Evolutionary conservation across 2,113 vertebrate genomes (phyloP), one percentile per base, ranked within the genome.

Genomic region (Rana temporaria): DNA sequence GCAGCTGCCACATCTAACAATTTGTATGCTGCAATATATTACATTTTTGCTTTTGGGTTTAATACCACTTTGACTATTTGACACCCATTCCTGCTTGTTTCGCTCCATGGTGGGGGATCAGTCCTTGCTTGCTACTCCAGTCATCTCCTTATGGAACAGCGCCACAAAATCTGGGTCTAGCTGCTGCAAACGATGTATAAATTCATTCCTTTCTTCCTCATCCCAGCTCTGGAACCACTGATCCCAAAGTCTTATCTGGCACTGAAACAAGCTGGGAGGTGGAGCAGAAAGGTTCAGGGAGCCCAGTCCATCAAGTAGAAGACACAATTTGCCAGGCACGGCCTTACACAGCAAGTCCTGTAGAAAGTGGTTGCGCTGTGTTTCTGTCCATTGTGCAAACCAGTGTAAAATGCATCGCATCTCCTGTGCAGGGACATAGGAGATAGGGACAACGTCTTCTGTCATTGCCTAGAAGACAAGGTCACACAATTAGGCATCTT

Each of bases 181-280:
- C 70, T 94, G 90, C 38, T 97, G 95, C 82, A 98, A 86, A 48
- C 90, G 90, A 84, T 90, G 91, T 60, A 98, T 85, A 86, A 97
- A 96, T 60, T 92, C 88, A 86, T 96, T 97, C 76, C 95, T 92
- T 74, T 97, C 96, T 64, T 94, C 90, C 69, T 96, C 95, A 63
- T 91, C 90, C 96, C 96, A 98, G 26, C 95, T 90, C 85, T 94
- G 93, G 85, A 97, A 98, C 96, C 96, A 97, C 89, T 96, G 96
- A 81, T 90, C 94, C 96, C 96, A 98, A 81, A 97, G 92, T 30
- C 94, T 93, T 24, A 97, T 89, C 87, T 98, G 96, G 87, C 96
- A 97, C 74, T 97, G 95, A 86, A 96, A 97, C 85, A 97, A 95
- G 86, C 93, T 95, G 56, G 94, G 95, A 4, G 95, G 92, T 30